phyloP scores from a whole-genome alignment of 1,140 invertebrate genomes.

The Bombus waltoni region DNA sequence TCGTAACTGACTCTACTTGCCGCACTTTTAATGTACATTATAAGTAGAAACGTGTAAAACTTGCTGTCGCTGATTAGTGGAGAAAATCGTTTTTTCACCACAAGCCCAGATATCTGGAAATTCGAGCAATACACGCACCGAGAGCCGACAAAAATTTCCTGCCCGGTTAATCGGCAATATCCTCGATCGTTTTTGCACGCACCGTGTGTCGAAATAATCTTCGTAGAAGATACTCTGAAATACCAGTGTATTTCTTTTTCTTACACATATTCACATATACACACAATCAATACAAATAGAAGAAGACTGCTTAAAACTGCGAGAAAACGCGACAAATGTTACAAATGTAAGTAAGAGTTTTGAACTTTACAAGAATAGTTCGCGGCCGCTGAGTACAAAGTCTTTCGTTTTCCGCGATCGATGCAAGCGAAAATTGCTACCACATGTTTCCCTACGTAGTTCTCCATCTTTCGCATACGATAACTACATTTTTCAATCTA shows the following conservation, averaged over 20 bases:
- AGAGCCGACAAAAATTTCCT: neutral
- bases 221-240: neutral
- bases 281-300: conserved; percentile 13
- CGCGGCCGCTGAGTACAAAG: conserved; percentile 55
- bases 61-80: neutral
- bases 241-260: conserved; percentile 20
- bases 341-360: conserved; percentile 27
- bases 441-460: conserved; percentile 28
- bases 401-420: conserved; percentile 39
- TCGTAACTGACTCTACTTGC: conserved; percentile 70
- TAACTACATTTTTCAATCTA: conserved; percentile 43
- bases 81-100: neutral
- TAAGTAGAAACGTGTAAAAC: conserved; percentile 37
- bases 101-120: neutral
- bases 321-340: conserved; percentile 1
- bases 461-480: conserved; percentile 36
- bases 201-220: neutral
- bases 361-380: conserved; percentile 30
- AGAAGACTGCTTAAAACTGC: conserved; percentile 43
- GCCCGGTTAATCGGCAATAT: neutral
- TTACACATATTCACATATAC: neutral
- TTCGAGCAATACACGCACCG: conserved; percentile 5
- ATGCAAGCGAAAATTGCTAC: conserved; percentile 19
- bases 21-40: conserved; percentile 64
- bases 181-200: neutral